Evolutionary conservation across 2,888 invertebrate genomes (phyloP).

Genomic region (Apotomis turbidana): DNA sequence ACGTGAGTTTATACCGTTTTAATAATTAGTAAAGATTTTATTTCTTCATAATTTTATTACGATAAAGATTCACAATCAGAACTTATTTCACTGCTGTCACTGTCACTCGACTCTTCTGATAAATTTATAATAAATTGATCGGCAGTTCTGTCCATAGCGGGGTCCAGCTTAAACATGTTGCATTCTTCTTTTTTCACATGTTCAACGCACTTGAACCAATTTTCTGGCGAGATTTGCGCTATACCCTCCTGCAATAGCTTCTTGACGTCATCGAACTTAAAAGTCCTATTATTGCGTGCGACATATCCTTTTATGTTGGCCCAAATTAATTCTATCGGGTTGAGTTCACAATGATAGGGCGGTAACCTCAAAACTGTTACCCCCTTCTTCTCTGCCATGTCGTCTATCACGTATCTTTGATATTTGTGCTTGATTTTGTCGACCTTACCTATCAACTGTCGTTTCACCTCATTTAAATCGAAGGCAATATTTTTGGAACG

Average conservation of each 20-base stretch:
- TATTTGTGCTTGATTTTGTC: background rate
- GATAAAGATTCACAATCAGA: no score
- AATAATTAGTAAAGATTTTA: no score
- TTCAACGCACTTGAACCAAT: background rate
- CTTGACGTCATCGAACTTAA: no score
- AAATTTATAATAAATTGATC: conserved; percentile 12
- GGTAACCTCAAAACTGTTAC: conserved; percentile 1
- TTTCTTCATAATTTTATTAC: no score
- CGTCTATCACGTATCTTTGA: conserved; percentile 7
- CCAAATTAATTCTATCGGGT: conserved; percentile 28
- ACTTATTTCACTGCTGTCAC: no score
- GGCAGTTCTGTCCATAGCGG: background rate
- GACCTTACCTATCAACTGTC: background rate
- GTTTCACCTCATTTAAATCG: conserved; percentile 2
- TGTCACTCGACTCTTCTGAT: background rate
- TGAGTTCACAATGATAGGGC: conserved; percentile 7
- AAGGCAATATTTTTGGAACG: conserved; percentile 7
- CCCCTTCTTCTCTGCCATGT: conserved; percentile 1
- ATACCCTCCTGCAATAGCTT: conserved; percentile 22
- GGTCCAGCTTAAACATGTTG: background rate
- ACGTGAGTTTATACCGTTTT: no score
- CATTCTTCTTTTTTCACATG: conserved; percentile 10
- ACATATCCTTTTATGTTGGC: conserved; percentile 31
- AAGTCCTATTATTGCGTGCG: no score
- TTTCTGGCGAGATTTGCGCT: background rate